A percentile compares a stretch with the other conserved stretches of the same genome.
Conservation (phyloP, 1,140 invertebrate species). For the Diploscapter pachys region DNA sequence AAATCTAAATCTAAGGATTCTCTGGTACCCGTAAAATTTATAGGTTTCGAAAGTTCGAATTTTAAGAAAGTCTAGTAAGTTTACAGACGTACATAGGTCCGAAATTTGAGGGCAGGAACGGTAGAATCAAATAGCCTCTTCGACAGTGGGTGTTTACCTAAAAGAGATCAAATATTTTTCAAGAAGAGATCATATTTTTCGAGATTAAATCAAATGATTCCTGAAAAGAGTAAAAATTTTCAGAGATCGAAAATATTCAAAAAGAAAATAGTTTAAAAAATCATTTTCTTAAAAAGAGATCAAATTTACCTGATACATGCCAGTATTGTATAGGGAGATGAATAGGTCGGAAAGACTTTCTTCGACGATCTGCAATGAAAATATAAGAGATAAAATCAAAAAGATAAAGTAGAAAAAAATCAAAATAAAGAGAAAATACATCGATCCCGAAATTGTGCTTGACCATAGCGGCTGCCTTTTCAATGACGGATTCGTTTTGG, state of each 20-base stretch:
- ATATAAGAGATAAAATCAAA: not conserved
- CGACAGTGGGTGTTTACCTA: conserved; percentile 62
- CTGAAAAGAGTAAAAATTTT: too few relatives aligned
- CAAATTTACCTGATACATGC: conserved; percentile 33
- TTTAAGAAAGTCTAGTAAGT: conserved; percentile 60
- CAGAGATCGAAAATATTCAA: too few relatives aligned
- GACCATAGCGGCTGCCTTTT: conserved; percentile 74
- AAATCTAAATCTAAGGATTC: too few relatives aligned
- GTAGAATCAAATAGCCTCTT: conserved; percentile 82
- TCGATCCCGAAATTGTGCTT: conserved; percentile 67
- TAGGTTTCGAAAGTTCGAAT: too few relatives aligned
- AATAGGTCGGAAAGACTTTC: not conserved
- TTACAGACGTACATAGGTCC: conserved; percentile 91
- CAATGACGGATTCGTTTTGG: conserved; percentile 92
- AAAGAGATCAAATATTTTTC: conserved; percentile 59
- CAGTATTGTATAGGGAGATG: conserved; percentile 19
- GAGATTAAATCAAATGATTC: too few relatives aligned
- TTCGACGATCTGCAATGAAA: not conserved
- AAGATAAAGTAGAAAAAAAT: not conserved
- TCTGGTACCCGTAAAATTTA: too few relatives aligned
- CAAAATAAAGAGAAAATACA: conserved; percentile 18
- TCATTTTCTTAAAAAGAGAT: not conserved
- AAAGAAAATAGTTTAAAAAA: conserved; percentile 42
- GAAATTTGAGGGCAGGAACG: conserved; percentile 77
- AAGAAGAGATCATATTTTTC: too few relatives aligned